Base-by-base conservation (phyloP, 2,888 invertebrate species). In the Eupithecia subumbrata region DNA sequence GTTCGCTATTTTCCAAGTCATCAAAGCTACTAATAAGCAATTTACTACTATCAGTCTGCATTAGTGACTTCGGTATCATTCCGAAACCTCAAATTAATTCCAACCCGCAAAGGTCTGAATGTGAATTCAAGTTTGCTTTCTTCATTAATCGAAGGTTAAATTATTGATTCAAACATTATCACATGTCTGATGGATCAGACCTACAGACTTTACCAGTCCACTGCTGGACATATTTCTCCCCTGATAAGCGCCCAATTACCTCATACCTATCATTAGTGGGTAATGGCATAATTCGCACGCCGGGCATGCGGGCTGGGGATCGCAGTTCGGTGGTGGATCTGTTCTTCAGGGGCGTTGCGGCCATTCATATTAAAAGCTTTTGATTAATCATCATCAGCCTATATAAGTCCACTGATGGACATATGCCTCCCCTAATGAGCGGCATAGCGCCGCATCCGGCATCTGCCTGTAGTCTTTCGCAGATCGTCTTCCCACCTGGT, bases 41-140 rank as follows among this genome's bases (percentile, higher is more conserved):
- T 68, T 68, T 43, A 68, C 40, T 22, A 67, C 43, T 64, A 14
- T 18, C 34, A 16, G 40, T 68, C 43, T 68, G 43, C 68, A 45
- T 67, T 67, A 43, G 43, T 45, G 25, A 68, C 22, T 68, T 68
- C 25, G 67, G 37, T 67, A 67, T 22, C 67, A 25, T 22, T 68
- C 22, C 40, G 14, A 64, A 34, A 34, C 68, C 40, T 22, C 68
- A 25, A 68, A 68, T 68, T 22, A 43, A 68, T 68, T 68, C 60
- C 5, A 14, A 60, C 25, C 25, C 12, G 5, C 43, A 22, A 25
- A 68, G 25, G 22, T 18, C 34, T 64, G 64, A 34, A 34, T 64
- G 34, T 8, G 64, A 34, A 40, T 25, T 40, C 22, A 12, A 68
- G 25, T 68, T 68, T n/a, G 43, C 40, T 45, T n/a, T 68, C 40